phyloP scores from a whole-genome alignment of 2,797 vertebrate genomes.

The Nannoperca australis region DNA sequence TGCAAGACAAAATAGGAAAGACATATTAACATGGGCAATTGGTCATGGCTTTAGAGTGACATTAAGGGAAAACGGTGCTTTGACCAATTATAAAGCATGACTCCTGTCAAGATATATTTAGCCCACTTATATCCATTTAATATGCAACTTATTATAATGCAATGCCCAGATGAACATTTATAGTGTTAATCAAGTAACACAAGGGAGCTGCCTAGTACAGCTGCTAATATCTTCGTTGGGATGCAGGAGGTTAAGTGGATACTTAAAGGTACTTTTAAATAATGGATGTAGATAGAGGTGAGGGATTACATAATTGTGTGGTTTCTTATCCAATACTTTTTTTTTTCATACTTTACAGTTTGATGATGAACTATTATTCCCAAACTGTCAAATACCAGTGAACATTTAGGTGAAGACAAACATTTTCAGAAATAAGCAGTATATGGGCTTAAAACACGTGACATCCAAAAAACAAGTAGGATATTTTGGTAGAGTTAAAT shows the following conservation, averaged over 20 bases:
- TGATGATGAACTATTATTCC: not conserved
- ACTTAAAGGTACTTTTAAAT: not conserved
- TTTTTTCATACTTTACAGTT: not conserved
- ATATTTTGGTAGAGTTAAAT: constrained; percentile 3
- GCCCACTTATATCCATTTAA: not conserved
- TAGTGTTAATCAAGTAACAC: constrained; percentile 19
- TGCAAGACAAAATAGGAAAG: not conserved
- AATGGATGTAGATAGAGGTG: not conserved
- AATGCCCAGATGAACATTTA: constrained; percentile 11
- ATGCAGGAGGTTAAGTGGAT: constrained; percentile 4
- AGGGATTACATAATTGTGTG: not conserved
- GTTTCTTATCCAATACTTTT: not conserved
- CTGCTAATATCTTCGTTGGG: not conserved
- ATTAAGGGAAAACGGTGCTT: not conserved
- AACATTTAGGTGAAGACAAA: not conserved
- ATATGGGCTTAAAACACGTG: not conserved
- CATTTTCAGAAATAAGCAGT: not conserved
- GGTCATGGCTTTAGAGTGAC: not conserved
- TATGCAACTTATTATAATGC: constrained; percentile 9
- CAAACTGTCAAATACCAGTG: not conserved
- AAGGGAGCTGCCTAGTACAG: not conserved
- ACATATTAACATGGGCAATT: not conserved
- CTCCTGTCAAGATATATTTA: not conserved
- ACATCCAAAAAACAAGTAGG: not conserved
- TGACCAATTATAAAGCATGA: constrained; percentile 1